phyloP scores from a whole-genome alignment of 1,140 invertebrate genomes.

The Lucilia sericata region DNA sequence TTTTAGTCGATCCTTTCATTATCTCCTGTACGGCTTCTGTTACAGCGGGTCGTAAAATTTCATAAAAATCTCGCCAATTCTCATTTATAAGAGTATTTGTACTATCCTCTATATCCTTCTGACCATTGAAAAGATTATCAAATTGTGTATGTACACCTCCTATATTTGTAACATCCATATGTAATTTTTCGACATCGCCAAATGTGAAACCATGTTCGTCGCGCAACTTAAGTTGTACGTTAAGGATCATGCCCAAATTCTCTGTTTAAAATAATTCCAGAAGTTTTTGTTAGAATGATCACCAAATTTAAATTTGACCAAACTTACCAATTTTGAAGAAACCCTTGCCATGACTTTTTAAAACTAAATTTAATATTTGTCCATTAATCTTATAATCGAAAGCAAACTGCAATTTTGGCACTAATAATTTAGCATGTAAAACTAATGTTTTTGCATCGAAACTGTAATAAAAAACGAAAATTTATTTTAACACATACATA shows the following conservation, averaged over 20 bases:
- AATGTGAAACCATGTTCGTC: slow-evolving; percentile 73
- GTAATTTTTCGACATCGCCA: slow-evolving; percentile 71
- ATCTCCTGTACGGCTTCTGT: slow-evolving; percentile 74
- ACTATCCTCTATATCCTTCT: slow-evolving; percentile 70
- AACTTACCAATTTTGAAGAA: slow-evolving; percentile 75
- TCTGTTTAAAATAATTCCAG: too few relatives aligned
- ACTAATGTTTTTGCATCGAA: neutral
- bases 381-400: slow-evolving; percentile 77
- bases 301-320: neutral
- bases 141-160: slow-evolving; percentile 36
- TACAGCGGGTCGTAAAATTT: slow-evolving; percentile 73
- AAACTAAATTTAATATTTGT: slow-evolving; percentile 76
- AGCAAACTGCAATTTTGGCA: slow-evolving; percentile 76
- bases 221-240: slow-evolving; percentile 72
- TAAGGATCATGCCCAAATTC: slow-evolving; percentile 73
- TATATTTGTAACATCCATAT: slow-evolving; percentile 70
- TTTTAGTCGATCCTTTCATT: slow-evolving; percentile 71
- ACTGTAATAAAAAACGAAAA: neutral
- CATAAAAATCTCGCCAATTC: slow-evolving; percentile 74
- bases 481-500: too few relatives aligned
- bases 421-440: slow-evolving; percentile 71
- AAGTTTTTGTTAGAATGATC: too few relatives aligned
- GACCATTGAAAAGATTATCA: slow-evolving; percentile 47
- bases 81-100: slow-evolving; percentile 75
- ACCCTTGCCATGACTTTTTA: slow-evolving; percentile 75